phyloP scores from a whole-genome alignment of 2,888 invertebrate species.

The Aspidiotus destructor region DNA sequence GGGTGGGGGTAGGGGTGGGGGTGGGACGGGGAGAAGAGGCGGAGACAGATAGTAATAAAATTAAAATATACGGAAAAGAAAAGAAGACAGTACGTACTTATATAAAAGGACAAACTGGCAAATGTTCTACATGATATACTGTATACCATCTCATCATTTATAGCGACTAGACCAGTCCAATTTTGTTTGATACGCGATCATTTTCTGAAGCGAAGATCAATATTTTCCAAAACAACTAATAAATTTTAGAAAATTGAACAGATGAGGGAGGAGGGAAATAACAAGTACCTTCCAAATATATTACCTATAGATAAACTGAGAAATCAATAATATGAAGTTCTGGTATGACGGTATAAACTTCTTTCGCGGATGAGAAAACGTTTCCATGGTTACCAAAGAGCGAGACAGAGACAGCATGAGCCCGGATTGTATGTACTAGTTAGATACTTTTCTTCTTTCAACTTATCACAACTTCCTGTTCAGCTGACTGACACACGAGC shows the following conservation, averaged over 20 bases:
- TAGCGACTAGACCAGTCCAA: no score
- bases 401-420: background rate
- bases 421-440: conserved; percentile 27
- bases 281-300: conserved; percentile 8
- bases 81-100: no score
- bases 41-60: no score
- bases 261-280: background rate
- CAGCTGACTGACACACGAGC: background rate
- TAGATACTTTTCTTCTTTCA: conserved; percentile 22
- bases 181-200: no score
- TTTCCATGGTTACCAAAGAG: conserved; percentile 23
- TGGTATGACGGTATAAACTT: conserved; percentile 16
- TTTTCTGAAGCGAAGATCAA: no score
- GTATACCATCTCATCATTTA: no score
- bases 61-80: no score
- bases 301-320: conserved; percentile 27
- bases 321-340: conserved; percentile 32
- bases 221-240: background rate
- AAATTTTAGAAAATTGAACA: conserved; percentile 6
- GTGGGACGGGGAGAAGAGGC: no score
- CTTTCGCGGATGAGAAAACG: conserved; percentile 19
- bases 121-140: no score
- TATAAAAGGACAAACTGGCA: no score
- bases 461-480: conserved; percentile 7
- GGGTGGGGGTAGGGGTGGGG: no score